A percentile compares a stretch with the other conserved stretches of the same genome.
phyloP scores from a whole-genome alignment of 2,888 invertebrate species.

The Callyntrura sp. region DNA sequence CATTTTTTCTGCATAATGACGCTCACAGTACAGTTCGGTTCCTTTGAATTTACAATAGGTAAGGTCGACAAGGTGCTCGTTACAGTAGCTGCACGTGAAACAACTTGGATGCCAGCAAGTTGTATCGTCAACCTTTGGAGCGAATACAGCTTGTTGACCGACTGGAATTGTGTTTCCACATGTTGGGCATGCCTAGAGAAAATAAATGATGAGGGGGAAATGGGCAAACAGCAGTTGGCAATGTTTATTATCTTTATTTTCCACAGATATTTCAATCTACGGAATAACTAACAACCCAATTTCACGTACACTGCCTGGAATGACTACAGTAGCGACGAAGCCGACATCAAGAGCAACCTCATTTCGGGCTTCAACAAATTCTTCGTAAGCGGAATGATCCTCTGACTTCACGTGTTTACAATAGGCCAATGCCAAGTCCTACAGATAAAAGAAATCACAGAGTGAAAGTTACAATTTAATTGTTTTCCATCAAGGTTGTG shows the following conservation, averaged over 20 bases:
- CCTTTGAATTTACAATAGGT: slow-evolving; percentile 86
- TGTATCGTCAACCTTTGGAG: slow-evolving; percentile 92
- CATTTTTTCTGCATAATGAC: slow-evolving; percentile 98
- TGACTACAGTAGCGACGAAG: slow-evolving; percentile 80
- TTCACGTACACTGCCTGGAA: slow-evolving; percentile 80
- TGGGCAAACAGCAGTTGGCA: neutral
- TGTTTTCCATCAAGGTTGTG: neutral
- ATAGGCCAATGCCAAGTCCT: slow-evolving; percentile 83
- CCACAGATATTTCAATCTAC: no score
- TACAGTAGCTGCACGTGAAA: slow-evolving; percentile 95
- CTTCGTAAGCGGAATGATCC: slow-evolving; percentile 94
- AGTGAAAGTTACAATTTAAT: neutral
- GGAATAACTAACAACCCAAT: no score
- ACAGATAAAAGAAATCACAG: neutral
- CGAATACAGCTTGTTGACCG: slow-evolving; percentile 94
- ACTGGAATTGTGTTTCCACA: slow-evolving; percentile 93
- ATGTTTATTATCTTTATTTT: neutral
- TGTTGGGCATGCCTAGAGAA: slow-evolving; percentile 90
- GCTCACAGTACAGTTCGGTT: slow-evolving; percentile 92
- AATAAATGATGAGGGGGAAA: neutral
- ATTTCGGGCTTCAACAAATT: slow-evolving; percentile 97
- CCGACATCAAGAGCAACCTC: slow-evolving; percentile 98
- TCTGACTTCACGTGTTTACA: slow-evolving; percentile 88
- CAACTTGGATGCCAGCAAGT: slow-evolving; percentile 96
- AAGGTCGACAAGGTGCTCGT: slow-evolving; percentile 97